Evolutionary conservation across 1,140 invertebrate genomes (phyloP).

Genomic region (Apis laboriosa): DNA sequence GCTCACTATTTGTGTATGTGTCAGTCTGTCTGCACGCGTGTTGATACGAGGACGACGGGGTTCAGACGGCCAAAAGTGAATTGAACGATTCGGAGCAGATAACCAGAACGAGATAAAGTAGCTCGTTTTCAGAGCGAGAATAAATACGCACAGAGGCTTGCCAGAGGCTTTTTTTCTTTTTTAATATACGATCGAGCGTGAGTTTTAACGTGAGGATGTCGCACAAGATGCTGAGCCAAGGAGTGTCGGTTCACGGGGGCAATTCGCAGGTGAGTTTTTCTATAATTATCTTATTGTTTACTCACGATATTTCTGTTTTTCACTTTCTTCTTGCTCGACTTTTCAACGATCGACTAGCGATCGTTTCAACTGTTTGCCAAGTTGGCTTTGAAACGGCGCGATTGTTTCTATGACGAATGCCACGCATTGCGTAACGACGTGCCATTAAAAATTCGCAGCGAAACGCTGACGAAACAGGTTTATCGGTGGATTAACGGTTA

Average conservation of each 20-base stretch:
- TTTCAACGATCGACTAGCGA: neutral
- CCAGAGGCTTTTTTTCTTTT: conserved; percentile 1
- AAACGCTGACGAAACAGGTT: conserved; percentile 22
- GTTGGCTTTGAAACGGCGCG: neutral
- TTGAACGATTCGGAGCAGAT: neutral
- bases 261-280: conserved; percentile 74
- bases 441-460: conserved; percentile 17
- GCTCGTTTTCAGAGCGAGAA: conserved; percentile 10
- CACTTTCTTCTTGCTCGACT: too few relatives aligned
- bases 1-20: neutral
- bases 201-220: conserved; percentile 68
- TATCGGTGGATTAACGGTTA: conserved; percentile 22
- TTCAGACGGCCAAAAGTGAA: conserved; percentile 28
- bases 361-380: neutral
- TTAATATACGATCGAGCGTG: conserved; percentile 4
- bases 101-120: neutral
- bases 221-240: conserved; percentile 69
- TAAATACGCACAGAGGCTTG: conserved; percentile 21
- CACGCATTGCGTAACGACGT: conserved; percentile 16
- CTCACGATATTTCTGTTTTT: conserved; percentile 7
- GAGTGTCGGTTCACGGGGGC: conserved; percentile 71
- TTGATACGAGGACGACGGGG: neutral
- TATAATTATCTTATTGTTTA: conserved; percentile 6
- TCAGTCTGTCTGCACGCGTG: neutral
- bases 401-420: neutral